Evolutionary conservation across 2,888 invertebrate species (phyloP), one percentile per base, ranked within the genome.

Genomic region (Osedax frankpressi): DNA sequence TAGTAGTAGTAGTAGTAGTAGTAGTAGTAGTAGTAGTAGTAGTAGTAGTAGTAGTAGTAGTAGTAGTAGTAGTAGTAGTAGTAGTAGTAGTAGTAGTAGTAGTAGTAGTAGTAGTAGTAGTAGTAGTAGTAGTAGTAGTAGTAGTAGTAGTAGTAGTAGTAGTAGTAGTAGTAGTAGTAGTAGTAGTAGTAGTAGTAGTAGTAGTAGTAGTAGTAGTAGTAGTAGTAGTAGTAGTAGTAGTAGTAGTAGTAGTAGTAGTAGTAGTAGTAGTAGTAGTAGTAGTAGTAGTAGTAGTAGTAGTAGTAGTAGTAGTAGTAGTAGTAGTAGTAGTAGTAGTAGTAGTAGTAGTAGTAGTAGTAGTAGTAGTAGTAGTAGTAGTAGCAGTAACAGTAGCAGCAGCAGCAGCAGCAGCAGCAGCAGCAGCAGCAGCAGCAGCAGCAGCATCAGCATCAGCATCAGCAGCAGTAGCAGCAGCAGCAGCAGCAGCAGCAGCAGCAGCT

Each of bases 121-220:
- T 71, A 72, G 70, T 72, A 71, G 26, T 71, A 72, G 29, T 72
- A 72, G 70, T 72, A 72, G 70, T 70, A 70, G 70, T 72, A 71
- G 70, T 72, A 72, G 70, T 72, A 71, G 70, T 71, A 71, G 70
- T 71, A 72, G 70, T 71, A 71, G 70, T 28, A 72, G 70, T 72
- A 72, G 70, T 71, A 71, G 70, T 71, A 71, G 70, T 72, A 72
- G 70, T 72, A 72, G 70, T 72, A 72, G 70, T 72, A 72, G 70
- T 72, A 72, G 29, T 72, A 72, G 70, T 72, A 72, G 70, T 72
- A 72, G 70, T 72, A 72, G 70, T 72, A 72, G 70, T 25, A 72
- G 72, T 71, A 72, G 70, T 71, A 72, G 70, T 72, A 71, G 71
- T 71, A 71, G 71, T 71, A 71, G 71, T 71, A 71, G 71, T 71